These are phyloP conservation scores for Chlorops oryzae DNA, from an alignment of 1,140 invertebrate genomes.

Conservation along the genomic window DNA sequence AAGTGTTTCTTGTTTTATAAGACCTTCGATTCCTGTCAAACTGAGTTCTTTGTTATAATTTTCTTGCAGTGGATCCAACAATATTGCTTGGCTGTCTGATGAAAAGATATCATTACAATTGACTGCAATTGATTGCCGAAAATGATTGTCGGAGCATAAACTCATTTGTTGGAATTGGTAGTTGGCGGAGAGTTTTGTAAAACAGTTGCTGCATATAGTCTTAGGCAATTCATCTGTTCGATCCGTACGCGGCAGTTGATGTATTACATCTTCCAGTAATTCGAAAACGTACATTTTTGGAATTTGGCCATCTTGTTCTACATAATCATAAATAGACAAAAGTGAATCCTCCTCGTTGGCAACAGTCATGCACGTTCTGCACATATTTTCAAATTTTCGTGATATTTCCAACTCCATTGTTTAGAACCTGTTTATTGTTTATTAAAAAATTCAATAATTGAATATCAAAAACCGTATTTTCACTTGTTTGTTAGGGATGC, in stretches of 20 bases:
- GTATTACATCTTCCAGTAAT: not conserved
- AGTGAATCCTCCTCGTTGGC: slow-evolving; percentile 1
- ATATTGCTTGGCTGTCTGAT: too few species aligned
- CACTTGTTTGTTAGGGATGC: not conserved
- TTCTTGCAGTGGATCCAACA: too few species aligned
- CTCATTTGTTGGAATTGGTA: too few species aligned
- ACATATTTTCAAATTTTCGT: not conserved
- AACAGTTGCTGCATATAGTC: not conserved
- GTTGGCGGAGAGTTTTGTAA: too few species aligned
- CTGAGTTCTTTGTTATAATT: too few species aligned
- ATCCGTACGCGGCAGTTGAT: not conserved
- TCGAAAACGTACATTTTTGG: not conserved
- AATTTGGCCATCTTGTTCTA: slow-evolving; percentile 4
- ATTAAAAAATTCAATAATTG: not conserved
- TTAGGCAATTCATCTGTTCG: too few species aligned
- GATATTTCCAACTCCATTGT: not conserved
- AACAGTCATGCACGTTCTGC: slow-evolving; percentile 4
- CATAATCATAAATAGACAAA: not conserved
- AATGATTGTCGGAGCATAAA: too few species aligned
- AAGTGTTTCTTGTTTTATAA: too few species aligned
- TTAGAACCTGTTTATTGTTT: not conserved
- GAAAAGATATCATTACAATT: too few species aligned
- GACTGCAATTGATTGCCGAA: too few species aligned
- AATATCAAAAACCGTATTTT: not conserved
- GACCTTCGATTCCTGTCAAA: too few species aligned